Percentiles rank a stretch among this genome's conserved stretches.
Conservation (phyloP, 2,888 invertebrate species). For the Alsophila aescularia region DNA sequence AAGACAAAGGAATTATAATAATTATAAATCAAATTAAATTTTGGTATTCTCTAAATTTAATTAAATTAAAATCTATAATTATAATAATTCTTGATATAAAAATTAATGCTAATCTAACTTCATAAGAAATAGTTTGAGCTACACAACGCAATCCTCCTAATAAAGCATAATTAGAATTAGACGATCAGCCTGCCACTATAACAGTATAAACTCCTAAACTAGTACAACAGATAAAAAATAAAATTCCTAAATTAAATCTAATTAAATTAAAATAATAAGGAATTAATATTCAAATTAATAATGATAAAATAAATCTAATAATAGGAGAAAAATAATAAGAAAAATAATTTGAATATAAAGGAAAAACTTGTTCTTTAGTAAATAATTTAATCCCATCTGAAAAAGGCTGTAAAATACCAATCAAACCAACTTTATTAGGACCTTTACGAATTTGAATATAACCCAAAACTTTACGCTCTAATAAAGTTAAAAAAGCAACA, state of each 20-base stretch:
- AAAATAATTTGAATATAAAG: conserved; percentile 84
- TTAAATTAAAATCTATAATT: conserved; percentile 82
- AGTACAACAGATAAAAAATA: conserved; percentile 87
- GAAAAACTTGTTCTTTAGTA: conserved; percentile 86
- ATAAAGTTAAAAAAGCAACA: too few relatives aligned
- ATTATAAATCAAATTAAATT: conserved; percentile 80
- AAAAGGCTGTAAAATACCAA: too few relatives aligned
- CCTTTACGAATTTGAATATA: too few relatives aligned
- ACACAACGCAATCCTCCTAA: conserved; percentile 87
- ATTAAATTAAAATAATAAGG: conserved; percentile 83
- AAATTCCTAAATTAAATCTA: conserved; percentile 83
- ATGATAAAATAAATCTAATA: conserved; percentile 84
- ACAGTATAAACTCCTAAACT: conserved; percentile 87
- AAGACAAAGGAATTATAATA: conserved; percentile 80
- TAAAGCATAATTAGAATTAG: conserved; percentile 89
- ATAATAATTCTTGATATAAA: conserved; percentile 85
- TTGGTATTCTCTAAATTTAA: conserved; percentile 78
- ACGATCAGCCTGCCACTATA: conserved; percentile 88
- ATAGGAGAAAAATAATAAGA: conserved; percentile 86
- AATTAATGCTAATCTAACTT: conserved; percentile 88
- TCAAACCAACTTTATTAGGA: too few relatives aligned
- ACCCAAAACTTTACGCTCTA: too few relatives aligned
- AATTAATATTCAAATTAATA: conserved; percentile 84
- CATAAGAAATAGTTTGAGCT: conserved; percentile 91
- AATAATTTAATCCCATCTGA: too few relatives aligned